A percentile compares a stretch with the other conserved stretches of the same genome.
Conservation (phyloP, 2,888 invertebrate species). For the Ochropleura leucogaster region DNA sequence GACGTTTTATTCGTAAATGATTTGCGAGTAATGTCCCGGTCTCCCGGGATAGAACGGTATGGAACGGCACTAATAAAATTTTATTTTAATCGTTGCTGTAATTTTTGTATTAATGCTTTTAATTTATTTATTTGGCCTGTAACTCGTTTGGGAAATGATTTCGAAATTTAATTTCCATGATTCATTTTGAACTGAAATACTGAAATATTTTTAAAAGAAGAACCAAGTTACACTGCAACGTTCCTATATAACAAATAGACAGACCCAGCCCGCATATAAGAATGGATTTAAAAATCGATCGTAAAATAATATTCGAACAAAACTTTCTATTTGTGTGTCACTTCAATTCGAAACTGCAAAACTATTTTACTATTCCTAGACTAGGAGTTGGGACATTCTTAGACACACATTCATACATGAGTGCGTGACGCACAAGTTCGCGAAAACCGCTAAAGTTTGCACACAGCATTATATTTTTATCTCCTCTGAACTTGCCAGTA, state of each 20-base stretch:
- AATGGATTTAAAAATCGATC: constrained; percentile 2
- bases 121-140: background rate
- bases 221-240: background rate
- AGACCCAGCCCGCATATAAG: too few species aligned
- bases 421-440: constrained; percentile 9
- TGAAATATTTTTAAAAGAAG: background rate
- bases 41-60: constrained; percentile 68
- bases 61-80: constrained; percentile 72
- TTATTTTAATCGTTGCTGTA: constrained; percentile 76
- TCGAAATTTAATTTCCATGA: background rate
- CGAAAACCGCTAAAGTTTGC: constrained; percentile 7
- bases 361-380: constrained; percentile 10
- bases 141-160: background rate
- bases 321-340: constrained; percentile 15
- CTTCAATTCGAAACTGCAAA: constrained; percentile 13
- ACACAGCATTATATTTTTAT: constrained; percentile 40
- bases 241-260: background rate
- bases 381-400: background rate
- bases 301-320: constrained; percentile 10
- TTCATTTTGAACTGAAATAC: too few species aligned
- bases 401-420: background rate
- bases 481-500: constrained; percentile 28
- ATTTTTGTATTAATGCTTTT: constrained; percentile 71
- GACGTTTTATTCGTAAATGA: constrained; percentile 76
- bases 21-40: constrained; percentile 74